A percentile compares a stretch with the other conserved stretches of the same genome.
phyloP scores from a whole-genome alignment of 2,113 vertebrate genomes.

The Neoarius graeffei region DNA sequence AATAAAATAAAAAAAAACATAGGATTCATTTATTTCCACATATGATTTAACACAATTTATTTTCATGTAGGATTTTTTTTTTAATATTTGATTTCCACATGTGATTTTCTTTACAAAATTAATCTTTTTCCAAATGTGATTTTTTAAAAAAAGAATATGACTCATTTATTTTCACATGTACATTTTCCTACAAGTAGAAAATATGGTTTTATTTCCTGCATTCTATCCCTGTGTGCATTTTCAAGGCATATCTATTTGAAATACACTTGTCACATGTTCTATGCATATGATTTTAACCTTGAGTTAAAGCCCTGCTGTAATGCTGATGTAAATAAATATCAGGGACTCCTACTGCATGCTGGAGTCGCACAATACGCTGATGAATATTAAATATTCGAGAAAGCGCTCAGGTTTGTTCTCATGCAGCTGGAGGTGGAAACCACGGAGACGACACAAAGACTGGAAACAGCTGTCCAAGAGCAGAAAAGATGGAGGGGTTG shows the following conservation, averaged over 20 bases:
- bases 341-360: not conserved
- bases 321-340: not conserved
- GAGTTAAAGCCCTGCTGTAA: not conserved
- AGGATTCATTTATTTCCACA: too few relatives aligned
- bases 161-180: not conserved
- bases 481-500: constrained; percentile 65
- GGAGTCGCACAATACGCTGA: not conserved
- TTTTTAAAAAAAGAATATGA: not conserved
- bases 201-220: not conserved
- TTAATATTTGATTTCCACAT: too few relatives aligned
- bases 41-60: too few relatives aligned
- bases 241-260: not conserved
- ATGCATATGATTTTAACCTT: not conserved
- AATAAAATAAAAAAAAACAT: too few relatives aligned
- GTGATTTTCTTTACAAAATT: not conserved
- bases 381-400: not conserved
- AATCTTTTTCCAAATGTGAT: not conserved
- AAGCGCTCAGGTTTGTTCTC: not conserved
- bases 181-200: not conserved
- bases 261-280: not conserved
- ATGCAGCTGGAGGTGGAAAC: constrained; percentile 9
- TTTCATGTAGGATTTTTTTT: too few relatives aligned
- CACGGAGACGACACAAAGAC: constrained; percentile 1
- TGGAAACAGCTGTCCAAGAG: constrained; percentile 26
- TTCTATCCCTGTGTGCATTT: not conserved